These are phyloP conservation scores for Epinephelus moara DNA, from an alignment of 2,113 vertebrate genomes.

Conservation along the genomic window DNA sequence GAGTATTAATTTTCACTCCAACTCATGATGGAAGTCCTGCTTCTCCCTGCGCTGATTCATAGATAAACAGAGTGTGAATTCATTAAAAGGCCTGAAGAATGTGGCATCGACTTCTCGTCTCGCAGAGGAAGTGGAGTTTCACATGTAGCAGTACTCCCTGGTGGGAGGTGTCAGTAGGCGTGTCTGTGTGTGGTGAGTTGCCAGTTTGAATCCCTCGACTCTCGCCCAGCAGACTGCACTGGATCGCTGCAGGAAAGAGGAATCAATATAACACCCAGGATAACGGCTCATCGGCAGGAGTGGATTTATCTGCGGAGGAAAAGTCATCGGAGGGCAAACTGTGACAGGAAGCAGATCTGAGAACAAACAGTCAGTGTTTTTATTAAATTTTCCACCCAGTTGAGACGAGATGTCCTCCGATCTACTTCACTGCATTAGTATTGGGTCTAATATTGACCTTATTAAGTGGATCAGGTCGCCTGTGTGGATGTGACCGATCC, in stretches of 20 bases:
- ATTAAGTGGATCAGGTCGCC: neutral
- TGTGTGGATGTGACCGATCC: neutral
- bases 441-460: neutral
- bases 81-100: neutral
- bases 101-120: slow-evolving; percentile 18
- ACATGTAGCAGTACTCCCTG: neutral
- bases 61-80: slow-evolving; percentile 7
- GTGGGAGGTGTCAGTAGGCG: neutral
- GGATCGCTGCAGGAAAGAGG: neutral
- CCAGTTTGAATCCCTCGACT: slow-evolving; percentile 28
- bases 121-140: neutral
- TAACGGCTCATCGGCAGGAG: neutral
- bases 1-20: neutral
- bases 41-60: neutral
- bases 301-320: neutral
- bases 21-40: neutral
- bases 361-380: neutral
- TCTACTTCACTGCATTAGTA: neutral
- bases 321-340: neutral
- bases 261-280: slow-evolving; percentile 4
- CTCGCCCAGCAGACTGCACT: neutral
- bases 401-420: neutral
- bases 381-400: neutral
- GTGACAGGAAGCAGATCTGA: slow-evolving; percentile 1
- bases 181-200: slow-evolving; percentile 7